Conservation (phyloP, 2,888 invertebrate species). For the Pheosia tremula region DNA sequence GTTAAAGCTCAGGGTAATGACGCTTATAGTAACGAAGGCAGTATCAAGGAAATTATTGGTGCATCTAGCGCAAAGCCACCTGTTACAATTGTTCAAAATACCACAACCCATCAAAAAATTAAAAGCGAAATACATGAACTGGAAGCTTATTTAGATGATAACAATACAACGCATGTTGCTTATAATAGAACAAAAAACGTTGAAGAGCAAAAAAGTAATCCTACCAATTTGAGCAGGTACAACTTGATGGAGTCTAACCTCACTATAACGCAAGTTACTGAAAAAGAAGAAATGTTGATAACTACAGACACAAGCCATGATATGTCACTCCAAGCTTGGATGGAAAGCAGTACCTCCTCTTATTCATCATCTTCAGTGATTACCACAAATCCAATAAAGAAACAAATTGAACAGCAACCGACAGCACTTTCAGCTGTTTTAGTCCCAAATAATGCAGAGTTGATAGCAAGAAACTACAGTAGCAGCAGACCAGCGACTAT, state of each 20-base stretch:
- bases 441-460: conserved; percentile 81
- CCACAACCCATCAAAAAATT: conserved; percentile 67
- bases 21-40: conserved; percentile 51
- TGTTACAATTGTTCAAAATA: conserved; percentile 54
- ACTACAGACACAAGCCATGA: conserved; percentile 78
- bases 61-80: conserved; percentile 55
- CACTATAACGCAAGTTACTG: conserved; percentile 73
- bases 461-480: conserved; percentile 55
- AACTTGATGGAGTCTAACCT: conserved; percentile 77
- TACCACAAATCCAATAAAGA: conserved; percentile 61
- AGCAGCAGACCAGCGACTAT: conserved; percentile 71
- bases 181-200: conserved; percentile 77
- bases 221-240: conserved; percentile 69
- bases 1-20: conserved; percentile 42
- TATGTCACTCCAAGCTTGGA: conserved; percentile 72
- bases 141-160: conserved; percentile 68
- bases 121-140: conserved; percentile 78
- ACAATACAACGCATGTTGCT: conserved; percentile 71
- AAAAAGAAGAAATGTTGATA: conserved; percentile 72
- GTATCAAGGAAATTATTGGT: conserved; percentile 46
- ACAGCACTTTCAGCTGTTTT: conserved; percentile 86
- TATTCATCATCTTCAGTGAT: conserved; percentile 52
- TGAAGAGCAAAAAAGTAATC: conserved; percentile 70
- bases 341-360: conserved; percentile 67
- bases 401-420: conserved; percentile 65